phyloP scores from a whole-genome alignment of 2,797 vertebrate species.

The Scolopax bukidnonensis region DNA sequence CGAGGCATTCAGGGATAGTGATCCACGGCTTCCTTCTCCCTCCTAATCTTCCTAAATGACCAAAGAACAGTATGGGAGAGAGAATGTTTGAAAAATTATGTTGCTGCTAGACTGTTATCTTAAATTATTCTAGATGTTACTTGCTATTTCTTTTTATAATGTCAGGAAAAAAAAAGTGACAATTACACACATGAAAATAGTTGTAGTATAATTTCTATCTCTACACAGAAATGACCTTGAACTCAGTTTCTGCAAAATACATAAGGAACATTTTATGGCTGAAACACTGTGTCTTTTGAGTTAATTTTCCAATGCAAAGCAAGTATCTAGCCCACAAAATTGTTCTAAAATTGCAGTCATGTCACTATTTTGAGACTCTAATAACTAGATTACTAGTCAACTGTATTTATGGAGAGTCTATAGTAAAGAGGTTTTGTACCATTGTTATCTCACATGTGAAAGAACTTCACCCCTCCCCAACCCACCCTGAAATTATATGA shows the following conservation, averaged over 20 bases:
- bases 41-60: neutral
- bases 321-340: neutral
- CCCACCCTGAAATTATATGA: neutral
- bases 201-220: neutral
- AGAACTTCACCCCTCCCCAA: neutral
- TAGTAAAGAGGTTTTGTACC: neutral
- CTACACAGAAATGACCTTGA: neutral
- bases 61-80: neutral
- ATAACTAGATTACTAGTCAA: neutral
- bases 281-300: neutral
- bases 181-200: neutral
- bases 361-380: neutral
- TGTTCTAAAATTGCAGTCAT: neutral
- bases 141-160: neutral
- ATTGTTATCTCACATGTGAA: neutral
- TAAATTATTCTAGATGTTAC: neutral
- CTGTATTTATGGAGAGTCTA: neutral
- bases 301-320: neutral
- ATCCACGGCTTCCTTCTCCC: neutral
- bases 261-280: neutral
- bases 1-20: neutral
- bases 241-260: neutral
- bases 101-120: rapidly evolving
- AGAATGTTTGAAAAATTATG: neutral
- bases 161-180: neutral